Percentiles rank a stretch among this genome's conserved stretches.
Conservation (phyloP, 2,797 vertebrate genomes). For the Anableps anableps region DNA sequence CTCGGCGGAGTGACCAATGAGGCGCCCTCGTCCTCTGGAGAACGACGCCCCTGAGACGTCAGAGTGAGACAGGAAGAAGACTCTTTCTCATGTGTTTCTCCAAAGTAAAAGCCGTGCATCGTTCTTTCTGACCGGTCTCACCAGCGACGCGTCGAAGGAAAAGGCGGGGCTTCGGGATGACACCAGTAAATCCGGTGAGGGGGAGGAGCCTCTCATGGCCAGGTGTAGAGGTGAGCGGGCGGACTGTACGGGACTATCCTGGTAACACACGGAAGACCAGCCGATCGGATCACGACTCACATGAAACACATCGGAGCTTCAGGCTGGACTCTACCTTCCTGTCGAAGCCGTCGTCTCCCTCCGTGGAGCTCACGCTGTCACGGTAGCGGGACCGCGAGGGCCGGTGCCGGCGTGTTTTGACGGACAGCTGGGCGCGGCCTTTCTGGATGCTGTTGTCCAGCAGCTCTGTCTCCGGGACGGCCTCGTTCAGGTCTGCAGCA, state of each 20-base stretch:
- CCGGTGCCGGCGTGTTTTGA: constrained; percentile 84
- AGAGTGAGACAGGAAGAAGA: background rate
- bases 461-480: constrained; percentile 89
- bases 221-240: constrained; percentile 82
- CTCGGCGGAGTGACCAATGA: constrained; percentile 70
- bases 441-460: constrained; percentile 92
- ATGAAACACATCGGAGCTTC: constrained; percentile 2
- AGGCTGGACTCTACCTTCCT: constrained; percentile 72
- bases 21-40: constrained; percentile 76
- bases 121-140: constrained; percentile 46
- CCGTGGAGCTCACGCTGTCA: constrained; percentile 89
- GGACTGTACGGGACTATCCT: constrained; percentile 79
- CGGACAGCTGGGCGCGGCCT: constrained; percentile 87
- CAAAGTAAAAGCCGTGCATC: background rate
- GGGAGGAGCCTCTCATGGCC: constrained; percentile 71
- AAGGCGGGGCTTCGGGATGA: constrained; percentile 73
- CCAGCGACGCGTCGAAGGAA: constrained; percentile 81
- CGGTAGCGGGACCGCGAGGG: constrained; percentile 87
- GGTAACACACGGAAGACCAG: constrained; percentile 17
- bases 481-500: constrained; percentile 85
- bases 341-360: constrained; percentile 86
- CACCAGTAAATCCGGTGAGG: constrained; percentile 73
- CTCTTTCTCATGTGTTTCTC: background rate
- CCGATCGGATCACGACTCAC: no score
- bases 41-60: constrained; percentile 64